Evolutionary conservation across 2,797 vertebrate species (phyloP).

Genomic region (Pipistrellus kuhlii): DNA sequence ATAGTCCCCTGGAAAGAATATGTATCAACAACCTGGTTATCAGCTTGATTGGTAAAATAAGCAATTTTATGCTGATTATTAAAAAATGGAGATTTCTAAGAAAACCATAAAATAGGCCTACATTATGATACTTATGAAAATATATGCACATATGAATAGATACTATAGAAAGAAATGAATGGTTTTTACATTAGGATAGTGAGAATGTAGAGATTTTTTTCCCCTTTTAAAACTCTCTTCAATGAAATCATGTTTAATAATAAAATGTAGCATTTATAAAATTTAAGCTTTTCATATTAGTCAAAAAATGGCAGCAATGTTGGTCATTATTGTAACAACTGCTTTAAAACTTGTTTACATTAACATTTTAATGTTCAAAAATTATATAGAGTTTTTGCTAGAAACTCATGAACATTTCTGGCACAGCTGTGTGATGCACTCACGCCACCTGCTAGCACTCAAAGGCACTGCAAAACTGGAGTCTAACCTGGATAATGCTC

Average conservation of each 20-base stretch:
- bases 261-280: not conserved
- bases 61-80: not conserved
- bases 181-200: not conserved
- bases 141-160: not conserved
- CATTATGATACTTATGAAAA: not conserved
- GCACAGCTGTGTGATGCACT: not conserved
- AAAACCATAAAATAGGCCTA: not conserved
- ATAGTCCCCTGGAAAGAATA: not conserved
- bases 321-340: not conserved
- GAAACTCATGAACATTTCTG: not conserved
- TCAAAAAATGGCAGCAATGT: not conserved
- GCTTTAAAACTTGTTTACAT: constrained; percentile 48
- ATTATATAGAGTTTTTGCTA: not conserved
- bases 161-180: not conserved
- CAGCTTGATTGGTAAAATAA: not conserved
- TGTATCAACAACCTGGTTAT: not conserved
- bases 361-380: constrained; percentile 52
- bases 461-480: constrained; percentile 30
- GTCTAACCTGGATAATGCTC: not conserved
- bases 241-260: constrained; percentile 9
- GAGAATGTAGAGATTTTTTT: constrained; percentile 5
- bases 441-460: constrained; percentile 55
- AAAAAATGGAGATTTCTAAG: not conserved
- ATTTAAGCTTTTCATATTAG: constrained; percentile 19
- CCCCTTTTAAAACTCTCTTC: constrained; percentile 45